Percentiles rank a stretch among this genome's conserved stretches.
These are phyloP conservation scores for Onychomys arenicola DNA, from an alignment of 2,797 vertebrate genomes.

Conservation along the genomic window DNA sequence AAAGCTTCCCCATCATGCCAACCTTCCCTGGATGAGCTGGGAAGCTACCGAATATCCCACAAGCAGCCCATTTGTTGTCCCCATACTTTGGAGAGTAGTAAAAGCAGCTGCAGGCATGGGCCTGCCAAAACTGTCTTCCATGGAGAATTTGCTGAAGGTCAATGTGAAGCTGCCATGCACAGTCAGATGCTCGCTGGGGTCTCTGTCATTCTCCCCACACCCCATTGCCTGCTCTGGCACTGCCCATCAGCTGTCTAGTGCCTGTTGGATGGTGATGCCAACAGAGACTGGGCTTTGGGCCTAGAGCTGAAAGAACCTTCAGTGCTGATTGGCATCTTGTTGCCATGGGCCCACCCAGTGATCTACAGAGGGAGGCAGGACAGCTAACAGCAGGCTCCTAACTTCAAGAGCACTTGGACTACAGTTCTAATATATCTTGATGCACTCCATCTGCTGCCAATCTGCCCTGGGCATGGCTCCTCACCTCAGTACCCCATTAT, in stretches of 20 bases:
- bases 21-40: not conserved
- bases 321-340: constrained; percentile 64
- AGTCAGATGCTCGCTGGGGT: not conserved
- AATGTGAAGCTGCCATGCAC: not conserved
- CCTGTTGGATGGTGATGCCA: not conserved
- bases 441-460: constrained; percentile 71
- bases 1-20: not conserved
- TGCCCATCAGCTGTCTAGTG: constrained; percentile 1
- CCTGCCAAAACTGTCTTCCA: constrained; percentile 49
- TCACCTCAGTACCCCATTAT: constrained; percentile 13
- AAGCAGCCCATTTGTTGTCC: not conserved
- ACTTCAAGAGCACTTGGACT: constrained; percentile 65
- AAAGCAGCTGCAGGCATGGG: constrained; percentile 38
- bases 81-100: constrained; percentile 8
- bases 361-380: constrained; percentile 53
- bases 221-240: not conserved
- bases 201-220: not conserved
- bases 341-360: constrained; percentile 28
- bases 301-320: constrained; percentile 59
- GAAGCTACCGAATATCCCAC: not conserved
- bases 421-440: constrained; percentile 69
- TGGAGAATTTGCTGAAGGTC: not conserved
- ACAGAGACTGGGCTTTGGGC: constrained; percentile 69
- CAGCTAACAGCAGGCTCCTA: constrained; percentile 66
- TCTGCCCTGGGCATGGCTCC: constrained; percentile 61